Evolutionary conservation across 2,888 invertebrate genomes (phyloP), one percentile per base, ranked within the genome.

Genomic region (Lithosia quadra): DNA sequence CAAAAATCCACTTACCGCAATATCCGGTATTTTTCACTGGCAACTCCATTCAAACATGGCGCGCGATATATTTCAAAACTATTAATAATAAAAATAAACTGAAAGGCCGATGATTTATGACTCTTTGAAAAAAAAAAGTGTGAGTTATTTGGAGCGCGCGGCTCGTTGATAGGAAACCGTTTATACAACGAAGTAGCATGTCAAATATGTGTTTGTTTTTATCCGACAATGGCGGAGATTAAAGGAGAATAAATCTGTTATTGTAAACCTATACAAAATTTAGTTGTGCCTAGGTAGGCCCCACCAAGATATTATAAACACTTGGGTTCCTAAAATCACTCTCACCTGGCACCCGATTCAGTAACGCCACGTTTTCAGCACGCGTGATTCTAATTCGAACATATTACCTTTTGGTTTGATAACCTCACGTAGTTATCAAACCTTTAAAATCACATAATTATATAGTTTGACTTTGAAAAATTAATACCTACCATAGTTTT

Each of bases 41-140:
- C 67, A 72, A 69, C 69, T 57, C 57, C 58, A 57, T 68, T 65
- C 18, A 62, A 71, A 72, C 18, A 60, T 63, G 59, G 43, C 69
- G 59, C 49, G n/a, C 10, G 59, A 53, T 61, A 49, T 69, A 61
- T 72, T 68, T 65, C 57, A 34, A 64, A 67, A 64, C 79, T 76
- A 72, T 78, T 73, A 75, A 75, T 76, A 77, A 68, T 75, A 77
- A 76, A 76, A 79, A 78, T 76, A 78, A 81, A 70, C 73, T 73
- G 73, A 77, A 79, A 71, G 60, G 57, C 39, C 15, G 56, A 62
- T 75, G 78, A 83, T 79, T 79, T 78, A 82, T 63, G 69, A 34
- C 39, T 33, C 13, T 73, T 61, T 62, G 64, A 39, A 11, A 63
- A 70, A 74, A 72, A 69, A 62, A 22, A 63, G 67, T 56, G 39